Conservation (phyloP, 2,888 invertebrate species). For the Piscicola geometra region DNA sequence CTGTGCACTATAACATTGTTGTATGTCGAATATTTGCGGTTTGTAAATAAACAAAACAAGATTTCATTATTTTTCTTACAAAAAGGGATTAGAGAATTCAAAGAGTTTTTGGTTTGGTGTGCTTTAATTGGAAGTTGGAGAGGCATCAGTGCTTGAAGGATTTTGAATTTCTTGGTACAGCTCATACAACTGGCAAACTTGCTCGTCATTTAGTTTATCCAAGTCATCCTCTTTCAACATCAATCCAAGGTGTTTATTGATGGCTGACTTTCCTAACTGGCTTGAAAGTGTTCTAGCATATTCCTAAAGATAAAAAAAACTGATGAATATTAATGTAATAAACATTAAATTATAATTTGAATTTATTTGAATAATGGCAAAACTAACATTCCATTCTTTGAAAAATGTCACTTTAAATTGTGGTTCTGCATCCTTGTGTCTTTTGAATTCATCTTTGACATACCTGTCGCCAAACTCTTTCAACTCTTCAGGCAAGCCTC, state of each 20-base stretch:
- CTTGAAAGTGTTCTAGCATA: constrained; percentile 41
- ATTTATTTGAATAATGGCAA: constrained; percentile 3
- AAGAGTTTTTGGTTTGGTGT: too few species aligned
- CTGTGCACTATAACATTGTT: neutral
- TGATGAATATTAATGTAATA: constrained; percentile 3
- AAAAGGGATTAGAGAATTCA: too few species aligned
- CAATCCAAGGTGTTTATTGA: constrained; percentile 33
- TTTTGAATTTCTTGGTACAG: constrained; percentile 41
- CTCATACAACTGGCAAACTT: constrained; percentile 41
- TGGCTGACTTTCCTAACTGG: constrained; percentile 37
- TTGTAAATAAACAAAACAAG: neutral
- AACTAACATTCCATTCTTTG: constrained; percentile 74
- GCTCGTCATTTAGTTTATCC: constrained; percentile 36
- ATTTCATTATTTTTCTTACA: neutral
- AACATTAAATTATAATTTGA: constrained; percentile 17
- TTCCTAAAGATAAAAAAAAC: constrained; percentile 34
- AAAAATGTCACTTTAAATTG: constrained; percentile 73
- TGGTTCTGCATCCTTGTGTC: constrained; percentile 68
- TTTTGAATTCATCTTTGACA: constrained; percentile 75
- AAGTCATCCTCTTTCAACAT: constrained; percentile 32
- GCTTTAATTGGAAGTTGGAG: too few species aligned
- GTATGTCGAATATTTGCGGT: neutral
- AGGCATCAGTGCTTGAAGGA: neutral
- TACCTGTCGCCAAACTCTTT: constrained; percentile 71
- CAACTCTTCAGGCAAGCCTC: constrained; percentile 70